phyloP scores from a whole-genome alignment of 2,113 vertebrate species.

The Megaceryle maxima region DNA sequence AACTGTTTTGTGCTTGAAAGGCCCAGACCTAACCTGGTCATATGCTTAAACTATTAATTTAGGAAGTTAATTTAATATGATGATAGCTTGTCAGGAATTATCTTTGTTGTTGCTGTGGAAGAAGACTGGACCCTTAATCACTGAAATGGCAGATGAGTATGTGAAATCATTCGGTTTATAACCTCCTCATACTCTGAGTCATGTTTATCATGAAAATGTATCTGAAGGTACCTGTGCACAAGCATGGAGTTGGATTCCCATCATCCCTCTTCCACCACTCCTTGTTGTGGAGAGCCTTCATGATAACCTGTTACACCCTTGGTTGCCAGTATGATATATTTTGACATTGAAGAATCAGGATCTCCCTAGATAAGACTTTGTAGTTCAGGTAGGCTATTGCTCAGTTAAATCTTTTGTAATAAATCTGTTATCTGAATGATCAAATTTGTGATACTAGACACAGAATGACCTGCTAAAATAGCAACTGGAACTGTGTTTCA shows the following conservation, averaged over 20 bases:
- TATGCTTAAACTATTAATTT: not conserved
- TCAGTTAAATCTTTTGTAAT: slow-evolving; percentile 29
- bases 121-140: not conserved
- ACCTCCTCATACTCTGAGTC: not conserved
- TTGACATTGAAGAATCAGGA: not conserved
- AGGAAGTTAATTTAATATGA: not conserved
- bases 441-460: not conserved
- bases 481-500: not conserved
- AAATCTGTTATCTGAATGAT: not conserved
- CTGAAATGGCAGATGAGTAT: not conserved
- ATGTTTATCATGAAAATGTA: not conserved
- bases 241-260: rapidly evolving
- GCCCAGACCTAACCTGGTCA: not conserved
- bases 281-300: not conserved
- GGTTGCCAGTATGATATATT: not conserved
- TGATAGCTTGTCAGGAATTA: not conserved
- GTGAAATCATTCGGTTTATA: not conserved
- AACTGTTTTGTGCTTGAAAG: not conserved
- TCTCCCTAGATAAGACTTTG: not conserved
- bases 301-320: not conserved
- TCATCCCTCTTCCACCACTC: not conserved
- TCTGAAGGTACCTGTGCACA: not conserved
- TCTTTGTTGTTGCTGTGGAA: not conserved
- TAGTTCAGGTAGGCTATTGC: not conserved
- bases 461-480: slow-evolving; percentile 7